Conservation (phyloP, 2,113 vertebrate genomes). For the Epinephelus cyanopodus region DNA sequence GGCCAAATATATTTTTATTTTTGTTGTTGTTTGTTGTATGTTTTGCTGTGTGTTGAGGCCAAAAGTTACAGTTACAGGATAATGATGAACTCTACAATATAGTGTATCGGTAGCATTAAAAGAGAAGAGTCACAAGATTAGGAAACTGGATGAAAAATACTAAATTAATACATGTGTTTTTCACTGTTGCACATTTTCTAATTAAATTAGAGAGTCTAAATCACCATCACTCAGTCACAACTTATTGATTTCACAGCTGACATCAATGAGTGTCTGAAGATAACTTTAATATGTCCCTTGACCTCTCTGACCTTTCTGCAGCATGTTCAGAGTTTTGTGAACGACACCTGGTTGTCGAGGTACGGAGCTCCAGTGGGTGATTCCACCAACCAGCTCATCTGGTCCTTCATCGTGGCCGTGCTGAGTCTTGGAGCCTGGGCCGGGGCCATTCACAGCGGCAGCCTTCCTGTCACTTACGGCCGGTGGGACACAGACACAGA, state of each 20-base stretch:
- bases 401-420: constrained; percentile 85
- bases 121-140: too few relatives aligned
- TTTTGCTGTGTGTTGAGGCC: too few relatives aligned
- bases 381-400: constrained; percentile 79
- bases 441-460: constrained; percentile 79
- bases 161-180: too few relatives aligned
- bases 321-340: constrained; percentile 85
- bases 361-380: constrained; percentile 68
- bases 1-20: too few relatives aligned
- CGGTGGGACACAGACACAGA: constrained; percentile 72
- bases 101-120: too few relatives aligned
- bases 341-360: constrained; percentile 80
- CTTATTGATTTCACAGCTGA: background rate
- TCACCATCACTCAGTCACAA: too few relatives aligned
- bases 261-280: background rate
- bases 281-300: background rate
- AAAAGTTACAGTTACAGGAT: too few relatives aligned
- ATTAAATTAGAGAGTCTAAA: too few relatives aligned
- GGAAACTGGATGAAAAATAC: too few relatives aligned
- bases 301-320: constrained; percentile 47
- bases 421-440: constrained; percentile 82
- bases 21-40: too few relatives aligned
- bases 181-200: too few relatives aligned
- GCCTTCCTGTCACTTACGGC: constrained; percentile 81
- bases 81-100: too few relatives aligned